These are phyloP conservation scores for Phainopepla nitens DNA, from an alignment of 2,113 vertebrate genomes.

Conservation along the genomic window DNA sequence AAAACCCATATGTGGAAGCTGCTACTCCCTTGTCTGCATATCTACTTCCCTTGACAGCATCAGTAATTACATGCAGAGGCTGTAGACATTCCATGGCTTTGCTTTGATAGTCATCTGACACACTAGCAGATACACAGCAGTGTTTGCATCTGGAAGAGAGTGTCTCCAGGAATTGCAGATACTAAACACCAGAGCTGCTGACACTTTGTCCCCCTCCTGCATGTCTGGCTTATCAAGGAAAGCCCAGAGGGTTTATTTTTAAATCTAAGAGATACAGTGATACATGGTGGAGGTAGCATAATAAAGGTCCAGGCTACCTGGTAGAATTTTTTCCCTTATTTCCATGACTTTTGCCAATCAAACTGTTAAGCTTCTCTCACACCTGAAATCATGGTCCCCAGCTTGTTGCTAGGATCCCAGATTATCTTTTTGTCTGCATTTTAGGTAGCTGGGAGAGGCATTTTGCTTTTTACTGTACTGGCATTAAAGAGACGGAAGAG, in stretches of 20 bases:
- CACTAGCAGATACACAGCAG: neutral
- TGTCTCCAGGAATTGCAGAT: neutral
- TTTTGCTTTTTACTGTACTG: neutral
- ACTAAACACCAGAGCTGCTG: neutral
- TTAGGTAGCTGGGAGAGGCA: neutral
- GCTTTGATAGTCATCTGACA: neutral
- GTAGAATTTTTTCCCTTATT: neutral
- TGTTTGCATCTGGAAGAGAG: neutral
- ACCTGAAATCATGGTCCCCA: neutral
- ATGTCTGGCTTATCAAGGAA: neutral
- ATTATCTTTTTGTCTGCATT: neutral
- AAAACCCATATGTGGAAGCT: neutral
- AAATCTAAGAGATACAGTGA: neutral
- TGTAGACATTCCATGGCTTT: neutral
- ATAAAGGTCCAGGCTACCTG: neutral
- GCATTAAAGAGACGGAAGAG: neutral
- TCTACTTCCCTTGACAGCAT: neutral
- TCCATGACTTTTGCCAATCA: neutral
- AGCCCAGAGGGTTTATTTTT: neutral
- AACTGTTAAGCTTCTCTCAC: neutral
- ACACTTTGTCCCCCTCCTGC: neutral
- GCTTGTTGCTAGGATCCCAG: neutral
- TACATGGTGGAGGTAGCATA: neutral
- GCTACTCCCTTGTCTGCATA: neutral
- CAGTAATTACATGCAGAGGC: neutral